Evolutionary conservation across 2,888 invertebrate species (phyloP).

Genomic region (Brenthis ino): DNA sequence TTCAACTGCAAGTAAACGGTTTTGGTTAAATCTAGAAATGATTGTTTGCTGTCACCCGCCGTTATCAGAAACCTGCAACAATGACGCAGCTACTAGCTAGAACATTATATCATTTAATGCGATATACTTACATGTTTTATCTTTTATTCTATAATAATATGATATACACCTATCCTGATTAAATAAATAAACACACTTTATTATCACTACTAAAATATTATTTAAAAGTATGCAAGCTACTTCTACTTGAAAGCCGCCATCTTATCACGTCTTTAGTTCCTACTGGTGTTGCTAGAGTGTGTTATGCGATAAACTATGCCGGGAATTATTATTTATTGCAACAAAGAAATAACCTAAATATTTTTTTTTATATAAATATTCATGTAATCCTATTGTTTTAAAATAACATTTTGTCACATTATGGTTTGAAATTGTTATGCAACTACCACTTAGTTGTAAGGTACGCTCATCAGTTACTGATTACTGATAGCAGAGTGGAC

Average conservation of each 20-base stretch:
- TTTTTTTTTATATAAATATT: too few species aligned
- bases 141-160: conserved; percentile 30
- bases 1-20: conserved; percentile 75
- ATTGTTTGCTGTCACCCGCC: conserved; percentile 61
- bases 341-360: too few species aligned
- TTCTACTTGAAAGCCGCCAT: conserved; percentile 65
- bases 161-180: conserved; percentile 33
- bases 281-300: conserved; percentile 25
- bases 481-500: too few species aligned
- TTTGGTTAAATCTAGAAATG: conserved; percentile 58
- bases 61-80: conserved; percentile 65
- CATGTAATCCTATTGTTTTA: too few species aligned
- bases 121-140: conserved; percentile 56
- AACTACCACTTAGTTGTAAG: too few species aligned
- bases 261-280: conserved; percentile 57
- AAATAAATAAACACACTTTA: conserved; percentile 43
- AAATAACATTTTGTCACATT: too few species aligned
- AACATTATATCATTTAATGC: conserved; percentile 38
- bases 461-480: too few species aligned
- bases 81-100: conserved; percentile 44
- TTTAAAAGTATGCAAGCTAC: conserved; percentile 55
- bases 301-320: not conserved
- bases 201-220: conserved; percentile 48
- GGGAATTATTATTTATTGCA: too few species aligned
- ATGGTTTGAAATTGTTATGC: too few species aligned